A percentile compares a stretch with the other conserved stretches of the same genome.
Evolutionary conservation across 2,888 invertebrate species (phyloP).

Genomic region (Thera britannica): DNA sequence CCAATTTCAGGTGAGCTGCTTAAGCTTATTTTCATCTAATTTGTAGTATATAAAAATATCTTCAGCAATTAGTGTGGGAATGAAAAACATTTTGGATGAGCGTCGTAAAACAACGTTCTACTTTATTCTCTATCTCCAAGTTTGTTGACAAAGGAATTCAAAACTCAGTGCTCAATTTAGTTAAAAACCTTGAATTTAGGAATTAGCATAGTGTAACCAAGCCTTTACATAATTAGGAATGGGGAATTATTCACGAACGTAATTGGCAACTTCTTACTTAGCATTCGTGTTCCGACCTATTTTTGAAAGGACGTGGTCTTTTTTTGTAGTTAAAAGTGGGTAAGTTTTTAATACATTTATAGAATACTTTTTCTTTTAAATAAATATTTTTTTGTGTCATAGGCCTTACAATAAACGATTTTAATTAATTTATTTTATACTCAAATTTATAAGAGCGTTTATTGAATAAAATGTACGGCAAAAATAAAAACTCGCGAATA

Average conservation of each 20-base stretch:
- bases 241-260: background rate
- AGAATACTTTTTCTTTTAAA: background rate
- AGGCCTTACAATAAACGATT: no score
- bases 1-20: no score
- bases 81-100: no score
- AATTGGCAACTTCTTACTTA: background rate
- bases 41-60: no score
- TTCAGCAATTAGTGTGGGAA: no score
- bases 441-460: no score
- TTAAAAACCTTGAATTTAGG: slow-evolving; percentile 1
- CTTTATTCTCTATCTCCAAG: background rate
- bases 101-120: background rate
- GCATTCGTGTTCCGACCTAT: background rate
- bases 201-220: background rate
- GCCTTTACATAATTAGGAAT: background rate
- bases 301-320: background rate
- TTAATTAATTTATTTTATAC: no score
- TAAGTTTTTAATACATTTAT: background rate
- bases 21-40: no score
- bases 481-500: no score
- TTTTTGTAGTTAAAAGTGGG: background rate
- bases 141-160: background rate
- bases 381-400: no score
- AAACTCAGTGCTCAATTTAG: background rate
- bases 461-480: no score